A percentile compares a stretch with the other conserved stretches of the same genome.
Conservation (phyloP, 2,888 invertebrate genomes). For the Lasioglossum figueresi region DNA sequence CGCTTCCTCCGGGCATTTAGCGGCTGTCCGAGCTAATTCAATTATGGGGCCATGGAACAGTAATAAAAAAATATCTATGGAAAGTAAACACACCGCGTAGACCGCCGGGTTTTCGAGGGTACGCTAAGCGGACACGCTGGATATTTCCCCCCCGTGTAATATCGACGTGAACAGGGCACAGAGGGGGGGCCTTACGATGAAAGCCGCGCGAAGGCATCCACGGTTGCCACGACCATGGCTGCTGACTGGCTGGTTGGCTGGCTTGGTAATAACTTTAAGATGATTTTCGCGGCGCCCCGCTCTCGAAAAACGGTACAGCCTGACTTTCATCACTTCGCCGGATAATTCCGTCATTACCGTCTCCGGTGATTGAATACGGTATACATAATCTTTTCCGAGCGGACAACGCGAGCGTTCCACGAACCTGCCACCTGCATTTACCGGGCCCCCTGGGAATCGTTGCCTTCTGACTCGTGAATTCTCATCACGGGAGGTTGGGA, state of each 20-base stretch:
- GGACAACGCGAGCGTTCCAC: constrained; percentile 19
- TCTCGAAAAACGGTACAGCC: constrained; percentile 62
- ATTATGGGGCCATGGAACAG: constrained; percentile 58
- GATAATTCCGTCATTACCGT: constrained; percentile 69
- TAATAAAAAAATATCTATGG: constrained; percentile 52
- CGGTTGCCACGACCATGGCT: background rate
- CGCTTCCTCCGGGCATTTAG: constrained; percentile 61
- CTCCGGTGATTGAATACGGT: constrained; percentile 69
- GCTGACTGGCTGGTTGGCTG: constrained; percentile 8
- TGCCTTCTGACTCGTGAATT: constrained; percentile 21
- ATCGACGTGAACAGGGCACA: constrained; percentile 11
- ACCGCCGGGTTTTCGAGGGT: constrained; percentile 25
- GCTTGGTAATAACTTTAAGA: constrained; percentile 46
- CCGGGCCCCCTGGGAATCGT: constrained; percentile 40
- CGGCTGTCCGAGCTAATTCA: constrained; percentile 67
- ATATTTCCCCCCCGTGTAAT: constrained; percentile 2
- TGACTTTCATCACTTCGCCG: constrained; percentile 64
- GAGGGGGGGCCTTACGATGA: background rate
- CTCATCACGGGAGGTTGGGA: constrained; percentile 27
- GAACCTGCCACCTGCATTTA: constrained; percentile 54
- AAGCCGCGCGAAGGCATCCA: constrained; percentile 4
- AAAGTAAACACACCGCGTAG: constrained; percentile 54
- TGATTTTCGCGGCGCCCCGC: constrained; percentile 29
- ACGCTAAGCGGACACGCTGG: constrained; percentile 32
- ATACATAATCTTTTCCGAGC: constrained; percentile 59